Percentiles rank a stretch among this genome's conserved stretches.
Conservation (phyloP, 2,888 invertebrate species). For the Polymixis lichenea region DNA sequence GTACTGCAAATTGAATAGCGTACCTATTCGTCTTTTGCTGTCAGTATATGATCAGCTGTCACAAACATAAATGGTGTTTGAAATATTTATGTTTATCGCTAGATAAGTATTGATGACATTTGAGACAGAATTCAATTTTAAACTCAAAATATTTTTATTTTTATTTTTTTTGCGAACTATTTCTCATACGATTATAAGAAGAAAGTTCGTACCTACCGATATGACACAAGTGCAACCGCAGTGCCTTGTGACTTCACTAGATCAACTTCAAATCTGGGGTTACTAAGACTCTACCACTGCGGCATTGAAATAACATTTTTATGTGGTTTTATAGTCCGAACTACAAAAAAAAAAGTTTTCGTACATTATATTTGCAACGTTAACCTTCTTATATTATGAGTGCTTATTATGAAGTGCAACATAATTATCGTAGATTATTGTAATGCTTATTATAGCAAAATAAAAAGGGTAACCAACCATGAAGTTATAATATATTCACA, state of each 20-base stretch:
- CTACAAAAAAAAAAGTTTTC: not conserved
- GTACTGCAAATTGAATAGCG: not conserved
- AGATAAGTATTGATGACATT: not conserved
- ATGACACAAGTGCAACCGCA: not conserved
- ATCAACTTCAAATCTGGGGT: constrained; percentile 11
- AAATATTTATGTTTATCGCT: not conserved
- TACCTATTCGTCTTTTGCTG: constrained; percentile 1
- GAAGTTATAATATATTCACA: constrained; percentile 46
- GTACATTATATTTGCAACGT: constrained; percentile 4
- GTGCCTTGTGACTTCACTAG: not conserved
- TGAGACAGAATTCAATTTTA: not conserved
- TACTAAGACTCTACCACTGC: constrained; percentile 3
- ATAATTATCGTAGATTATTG: constrained; percentile 14
- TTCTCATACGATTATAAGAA: not conserved
- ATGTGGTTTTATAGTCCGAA: not conserved
- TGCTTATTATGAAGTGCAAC: constrained; percentile 13
- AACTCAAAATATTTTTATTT: too few relatives aligned
- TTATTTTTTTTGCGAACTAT: not conserved
- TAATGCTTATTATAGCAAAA: constrained; percentile 6
- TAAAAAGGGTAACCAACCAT: constrained; percentile 48
- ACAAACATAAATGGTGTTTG: not conserved
- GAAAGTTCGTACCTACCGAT: not conserved
- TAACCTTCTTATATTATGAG: constrained; percentile 32
- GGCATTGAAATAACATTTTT: constrained; percentile 35
- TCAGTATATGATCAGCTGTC: not conserved